Percentiles rank a stretch among this genome's conserved stretches.
phyloP scores from a whole-genome alignment of 2,888 invertebrate genomes.

The Malacosoma neustria region DNA sequence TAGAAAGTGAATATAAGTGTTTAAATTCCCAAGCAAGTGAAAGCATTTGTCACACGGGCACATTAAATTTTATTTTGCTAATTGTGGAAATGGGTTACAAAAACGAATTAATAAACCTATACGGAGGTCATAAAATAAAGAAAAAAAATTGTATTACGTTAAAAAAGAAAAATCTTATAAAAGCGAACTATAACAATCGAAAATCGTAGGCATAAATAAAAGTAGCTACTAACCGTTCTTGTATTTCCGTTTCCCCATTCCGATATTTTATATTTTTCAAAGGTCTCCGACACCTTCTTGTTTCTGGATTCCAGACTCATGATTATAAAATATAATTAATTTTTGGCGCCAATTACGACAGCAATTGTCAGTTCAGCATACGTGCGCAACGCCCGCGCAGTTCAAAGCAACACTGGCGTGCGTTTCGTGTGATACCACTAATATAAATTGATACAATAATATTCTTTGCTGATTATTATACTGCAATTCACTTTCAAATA shows the following conservation, averaged over 20 bases:
- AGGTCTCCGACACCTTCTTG: constrained; percentile 58
- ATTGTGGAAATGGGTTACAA: constrained; percentile 7
- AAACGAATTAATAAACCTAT: not conserved
- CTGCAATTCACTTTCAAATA: constrained; percentile 16
- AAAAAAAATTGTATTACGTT: too few species aligned
- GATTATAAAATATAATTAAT: constrained; percentile 19
- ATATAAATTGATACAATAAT: constrained; percentile 31
- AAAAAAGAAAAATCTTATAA: too few species aligned
- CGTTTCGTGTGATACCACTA: constrained; percentile 26
- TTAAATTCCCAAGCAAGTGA: constrained; percentile 9
- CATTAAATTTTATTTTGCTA: not conserved
- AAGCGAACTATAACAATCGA: too few species aligned
- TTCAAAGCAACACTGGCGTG: constrained; percentile 38
- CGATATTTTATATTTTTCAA: constrained; percentile 58
- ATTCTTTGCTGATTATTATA: constrained; percentile 24
- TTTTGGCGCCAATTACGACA: constrained; percentile 44
- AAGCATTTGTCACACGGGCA: not conserved
- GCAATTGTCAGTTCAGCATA: constrained; percentile 5
- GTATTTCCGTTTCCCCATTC: constrained; percentile 49
- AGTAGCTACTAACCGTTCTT: constrained; percentile 41
- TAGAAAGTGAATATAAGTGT: constrained; percentile 15
- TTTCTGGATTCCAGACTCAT: constrained; percentile 65
- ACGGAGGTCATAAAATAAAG: too few species aligned
- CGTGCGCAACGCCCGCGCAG: constrained; percentile 45
- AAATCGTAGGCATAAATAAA: too few species aligned